These are phyloP conservation scores for Rhyacichthys aspro DNA, from an alignment of 2,797 vertebrate species.

Conservation along the genomic window DNA sequence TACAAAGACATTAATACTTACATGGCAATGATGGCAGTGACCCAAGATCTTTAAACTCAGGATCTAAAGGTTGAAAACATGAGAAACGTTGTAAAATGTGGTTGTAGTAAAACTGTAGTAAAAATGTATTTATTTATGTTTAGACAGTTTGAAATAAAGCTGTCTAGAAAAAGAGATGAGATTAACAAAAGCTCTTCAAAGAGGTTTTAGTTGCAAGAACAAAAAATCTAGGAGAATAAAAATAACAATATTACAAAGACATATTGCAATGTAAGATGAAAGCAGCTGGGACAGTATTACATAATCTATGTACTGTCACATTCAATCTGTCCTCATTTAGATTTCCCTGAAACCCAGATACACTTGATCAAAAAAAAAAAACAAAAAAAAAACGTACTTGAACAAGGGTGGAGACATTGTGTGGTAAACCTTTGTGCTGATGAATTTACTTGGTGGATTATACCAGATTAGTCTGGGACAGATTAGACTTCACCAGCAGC, in stretches of 20 bases:
- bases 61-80: constrained; percentile 81
- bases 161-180: too few relatives aligned
- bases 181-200: background rate
- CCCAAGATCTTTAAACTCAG: constrained; percentile 91
- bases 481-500: constrained; percentile 60
- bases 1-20: constrained; percentile 74
- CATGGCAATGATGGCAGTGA: constrained; percentile 89
- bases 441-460: constrained; percentile 74
- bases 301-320: constrained; percentile 34
- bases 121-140: too few relatives aligned
- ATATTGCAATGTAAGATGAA: constrained; percentile 35
- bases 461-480: constrained; percentile 59
- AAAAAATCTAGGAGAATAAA: constrained; percentile 5
- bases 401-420: constrained; percentile 48
- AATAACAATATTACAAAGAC: constrained; percentile 30
- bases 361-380: constrained; percentile 31
- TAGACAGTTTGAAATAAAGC: too few relatives aligned
- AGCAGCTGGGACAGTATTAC: constrained; percentile 22
- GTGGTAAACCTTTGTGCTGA: constrained; percentile 70
- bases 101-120: too few relatives aligned
- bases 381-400: constrained; percentile 11
- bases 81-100: too few relatives aligned
- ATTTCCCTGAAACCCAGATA: constrained; percentile 35
- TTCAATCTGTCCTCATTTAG: constrained; percentile 40
- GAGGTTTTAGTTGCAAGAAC: constrained; percentile 1